Conservation (phyloP, 30 jellyfish, hydroid and myxozoan genomes). For the Phacellophora camtschatica region DNA sequence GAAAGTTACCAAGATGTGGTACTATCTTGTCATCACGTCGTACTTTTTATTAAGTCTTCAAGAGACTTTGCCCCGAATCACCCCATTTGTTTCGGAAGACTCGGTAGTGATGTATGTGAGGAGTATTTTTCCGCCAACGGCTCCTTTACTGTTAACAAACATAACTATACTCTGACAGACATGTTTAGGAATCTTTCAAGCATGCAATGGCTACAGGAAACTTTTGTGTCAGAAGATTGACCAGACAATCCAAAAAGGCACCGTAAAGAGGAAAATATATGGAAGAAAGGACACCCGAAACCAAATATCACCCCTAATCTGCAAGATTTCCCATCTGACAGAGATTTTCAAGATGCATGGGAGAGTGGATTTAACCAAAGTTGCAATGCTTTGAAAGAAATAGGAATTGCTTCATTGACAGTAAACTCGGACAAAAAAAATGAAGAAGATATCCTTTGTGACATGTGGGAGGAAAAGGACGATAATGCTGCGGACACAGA, state of each 20-base stretch:
- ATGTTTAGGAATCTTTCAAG: not conserved
- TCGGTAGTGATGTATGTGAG: not conserved
- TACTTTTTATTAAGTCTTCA: not conserved
- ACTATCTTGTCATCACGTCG: slow-evolving; percentile 3
- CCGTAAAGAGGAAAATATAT: no score
- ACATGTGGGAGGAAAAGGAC: no score
- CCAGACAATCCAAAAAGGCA: no score
- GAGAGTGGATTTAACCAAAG: no score
- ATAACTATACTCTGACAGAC: slow-evolving; percentile 10
- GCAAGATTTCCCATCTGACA: no score
- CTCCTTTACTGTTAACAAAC: no score
- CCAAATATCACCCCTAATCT: not conserved
- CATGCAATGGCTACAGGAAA: not conserved
- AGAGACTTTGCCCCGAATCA: slow-evolving; percentile 6
- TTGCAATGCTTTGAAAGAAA: no score
- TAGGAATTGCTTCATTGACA: no score
- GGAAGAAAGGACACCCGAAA: not conserved
- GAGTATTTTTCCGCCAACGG: not conserved
- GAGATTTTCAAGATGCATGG: no score
- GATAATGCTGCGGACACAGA: no score
- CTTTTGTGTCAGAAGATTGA: not conserved
- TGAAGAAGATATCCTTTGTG: no score
- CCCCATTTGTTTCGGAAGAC: not conserved
- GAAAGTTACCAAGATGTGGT: slow-evolving; percentile 8
- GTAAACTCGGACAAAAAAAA: no score